Conservation (phyloP, 2,888 invertebrate species). For the Athetis lepigone region DNA sequence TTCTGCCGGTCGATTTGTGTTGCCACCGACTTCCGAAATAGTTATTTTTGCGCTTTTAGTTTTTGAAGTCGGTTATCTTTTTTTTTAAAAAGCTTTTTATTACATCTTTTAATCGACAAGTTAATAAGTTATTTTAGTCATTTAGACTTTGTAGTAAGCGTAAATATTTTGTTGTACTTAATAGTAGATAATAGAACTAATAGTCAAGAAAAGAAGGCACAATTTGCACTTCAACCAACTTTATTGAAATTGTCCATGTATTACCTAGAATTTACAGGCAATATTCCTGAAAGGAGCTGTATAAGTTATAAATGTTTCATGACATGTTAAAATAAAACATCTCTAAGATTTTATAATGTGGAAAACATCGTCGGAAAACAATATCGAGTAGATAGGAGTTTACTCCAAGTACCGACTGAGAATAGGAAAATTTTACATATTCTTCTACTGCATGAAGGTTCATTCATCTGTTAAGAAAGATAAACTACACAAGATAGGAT, state of each 20-base stretch:
- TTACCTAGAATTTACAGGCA: constrained; percentile 27
- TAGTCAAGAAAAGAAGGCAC: constrained; percentile 5
- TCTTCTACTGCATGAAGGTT: constrained; percentile 74
- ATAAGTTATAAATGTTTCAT: constrained; percentile 52
- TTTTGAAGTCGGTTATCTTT: too few relatives aligned
- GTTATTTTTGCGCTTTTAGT: too few relatives aligned
- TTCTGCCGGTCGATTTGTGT: too few relatives aligned
- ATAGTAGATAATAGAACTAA: neutral
- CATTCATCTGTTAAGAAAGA: constrained; percentile 84
- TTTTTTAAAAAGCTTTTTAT: too few relatives aligned
- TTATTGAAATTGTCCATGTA: constrained; percentile 25
- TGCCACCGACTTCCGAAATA: too few relatives aligned
- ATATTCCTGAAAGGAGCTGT: constrained; percentile 42
- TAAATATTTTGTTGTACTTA: neutral
- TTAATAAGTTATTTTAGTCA: neutral
- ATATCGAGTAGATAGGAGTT: constrained; percentile 67
- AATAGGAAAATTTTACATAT: constrained; percentile 71
- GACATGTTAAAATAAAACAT: constrained; percentile 50
- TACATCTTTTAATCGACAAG: too few relatives aligned
- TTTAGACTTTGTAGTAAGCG: neutral
- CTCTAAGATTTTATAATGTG: constrained; percentile 68
- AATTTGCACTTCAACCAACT: constrained; percentile 31
- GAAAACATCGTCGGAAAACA: constrained; percentile 69
- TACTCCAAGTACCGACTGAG: constrained; percentile 64
- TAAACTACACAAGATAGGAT: constrained; percentile 69